Evolutionary conservation across 2,113 vertebrate genomes (phyloP), one percentile per base, ranked within the genome.

Genomic region (Periophthalmodon schlosseri): DNA sequence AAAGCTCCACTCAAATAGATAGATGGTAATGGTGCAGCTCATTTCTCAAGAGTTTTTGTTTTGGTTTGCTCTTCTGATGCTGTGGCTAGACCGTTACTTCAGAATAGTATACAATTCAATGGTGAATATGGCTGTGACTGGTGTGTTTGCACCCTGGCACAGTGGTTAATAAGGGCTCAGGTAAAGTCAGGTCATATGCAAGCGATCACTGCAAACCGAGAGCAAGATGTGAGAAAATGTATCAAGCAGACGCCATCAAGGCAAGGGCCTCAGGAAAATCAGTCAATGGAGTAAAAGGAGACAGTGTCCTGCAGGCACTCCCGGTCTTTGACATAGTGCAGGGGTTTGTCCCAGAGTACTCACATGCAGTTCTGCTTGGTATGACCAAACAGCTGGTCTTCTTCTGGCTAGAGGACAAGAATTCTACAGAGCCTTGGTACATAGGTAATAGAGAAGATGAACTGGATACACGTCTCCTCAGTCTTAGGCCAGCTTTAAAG

Each of bases 101-200:
- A 39, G 18, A 82, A 82, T 5, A 74, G 61, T 39, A 77, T 34
- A 47, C 21, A 68, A 8, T 82, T 74, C 56, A 77, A 82, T 56
- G 79, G 79, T 13, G 54, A 77, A 70, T 74, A 47, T 71, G 80
- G 80, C 4, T 82, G 79, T 70, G 79, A 77, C 66, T 82, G 76
- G 76, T 78, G 76, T 78, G 80, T 52, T 75, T 79, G 39, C 81
- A 83, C 36, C 70, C 70, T 56, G 81, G 81, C 54, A n/a, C 18
- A 16, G 7, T 39, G 34, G 21, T 79, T 8, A 1, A 2, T 44
- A 83, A 83, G 1, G 52, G 66, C 11, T 2, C 0, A 1, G 70
- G 77, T 0, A 33, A 0, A 13, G 14, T 56, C 33, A 83, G 73
- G 61, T 2, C 70, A 1, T 82, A 75, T 5, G 11, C 0, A 50